Evolutionary conservation across 2,113 vertebrate genomes (phyloP), one percentile per base, ranked within the genome.

Genomic region (Salminus brasiliensis): DNA sequence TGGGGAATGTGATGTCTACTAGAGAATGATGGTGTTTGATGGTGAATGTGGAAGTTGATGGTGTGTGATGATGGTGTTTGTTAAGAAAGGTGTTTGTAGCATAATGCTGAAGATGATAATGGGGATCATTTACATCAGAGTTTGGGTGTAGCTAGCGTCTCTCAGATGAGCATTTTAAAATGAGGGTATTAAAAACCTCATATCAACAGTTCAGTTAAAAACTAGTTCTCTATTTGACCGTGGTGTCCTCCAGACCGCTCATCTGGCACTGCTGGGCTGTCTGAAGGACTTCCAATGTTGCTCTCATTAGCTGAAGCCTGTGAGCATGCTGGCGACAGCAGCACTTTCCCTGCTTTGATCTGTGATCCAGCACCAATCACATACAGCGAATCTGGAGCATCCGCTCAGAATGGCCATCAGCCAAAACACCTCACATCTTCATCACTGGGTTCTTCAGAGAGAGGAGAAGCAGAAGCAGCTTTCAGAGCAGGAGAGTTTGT

Each of bases 281-380:
- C n/a, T 63, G 72, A 63, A 63, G 41, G 21, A 43, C 21, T 13
- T 74, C 72, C 27, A 23, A 59, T n/a, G 21, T 34, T 32, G 27
- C 32, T 25, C 60, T 66, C 57, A 52, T 76, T 66, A 66, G 73
- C 73, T 52, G 41, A 13, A 65, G 16, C 62, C 60, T 65, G 60
- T 9, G n/a, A 36, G 60, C 12, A 52, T 12, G 21, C n/a, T 52
- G 60, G 73, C 43, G 9, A 34, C 30, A 25, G 60, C 73, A 34
- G 57, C 73, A 75, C 59, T 59, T 73, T 43, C 18, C 52, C 70
- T 30, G 23, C 57, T 74, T 62, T 74, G 57, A 74, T 75, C n/a
- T 65, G 15, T n/a, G 27, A 63, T 43, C 59, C 34, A 52, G 53
- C 1, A 52, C 15, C 45, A n/a, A n/a, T n/a, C n/a, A 65, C 73